These are phyloP conservation scores for Streptopelia turtur DNA, from an alignment of 2,797 vertebrate species.

Conservation along the genomic window DNA sequence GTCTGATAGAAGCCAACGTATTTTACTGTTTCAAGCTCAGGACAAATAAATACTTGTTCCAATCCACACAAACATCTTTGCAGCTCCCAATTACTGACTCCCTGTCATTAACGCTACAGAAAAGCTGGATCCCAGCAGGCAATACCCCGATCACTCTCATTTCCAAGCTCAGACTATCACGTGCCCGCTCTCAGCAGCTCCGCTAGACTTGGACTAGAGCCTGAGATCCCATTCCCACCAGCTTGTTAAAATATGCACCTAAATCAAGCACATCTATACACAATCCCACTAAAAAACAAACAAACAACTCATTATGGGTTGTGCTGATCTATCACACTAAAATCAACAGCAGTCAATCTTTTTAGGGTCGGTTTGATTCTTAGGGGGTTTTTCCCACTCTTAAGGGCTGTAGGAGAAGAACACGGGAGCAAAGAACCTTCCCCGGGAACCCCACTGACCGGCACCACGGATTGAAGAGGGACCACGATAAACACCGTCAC, in stretches of 20 bases:
- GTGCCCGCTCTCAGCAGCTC: neutral
- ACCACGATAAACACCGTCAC: neutral
- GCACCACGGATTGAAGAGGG: neutral
- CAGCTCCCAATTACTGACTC: fast-evolving
- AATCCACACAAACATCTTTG: neutral
- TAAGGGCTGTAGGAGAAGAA: neutral
- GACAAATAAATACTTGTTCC: neutral
- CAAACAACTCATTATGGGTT: fast-evolving
- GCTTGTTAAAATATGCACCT: neutral
- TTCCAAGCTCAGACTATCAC: neutral
- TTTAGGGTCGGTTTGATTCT: neutral
- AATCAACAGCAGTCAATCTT: neutral
- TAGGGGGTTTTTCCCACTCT: neutral
- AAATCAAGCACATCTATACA: neutral
- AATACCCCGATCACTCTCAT: neutral
- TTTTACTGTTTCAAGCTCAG: neutral
- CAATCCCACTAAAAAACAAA: neutral
- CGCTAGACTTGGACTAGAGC: neutral
- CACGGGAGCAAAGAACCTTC: neutral
- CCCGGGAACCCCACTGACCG: neutral
- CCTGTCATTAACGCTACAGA: fast-evolving
- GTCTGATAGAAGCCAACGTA: neutral
- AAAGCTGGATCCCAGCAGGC: neutral
- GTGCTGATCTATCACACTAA: neutral
- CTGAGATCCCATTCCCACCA: neutral